Evolutionary conservation across 2,888 invertebrate species (phyloP).

Genomic region (Clanis bilineata): DNA sequence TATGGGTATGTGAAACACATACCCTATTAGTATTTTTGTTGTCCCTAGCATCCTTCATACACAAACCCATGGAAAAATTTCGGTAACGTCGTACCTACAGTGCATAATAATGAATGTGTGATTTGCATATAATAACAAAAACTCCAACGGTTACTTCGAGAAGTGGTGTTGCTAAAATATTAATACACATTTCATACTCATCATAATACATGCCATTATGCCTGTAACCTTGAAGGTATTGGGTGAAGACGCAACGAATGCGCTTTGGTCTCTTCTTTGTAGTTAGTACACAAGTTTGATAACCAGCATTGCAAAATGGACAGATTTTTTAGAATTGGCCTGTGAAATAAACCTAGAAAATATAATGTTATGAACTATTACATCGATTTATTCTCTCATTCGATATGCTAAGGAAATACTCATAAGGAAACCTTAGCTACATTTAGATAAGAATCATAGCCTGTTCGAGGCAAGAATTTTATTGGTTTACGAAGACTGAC

Average conservation of each 20-base stretch:
- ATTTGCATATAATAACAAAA: slow-evolving; percentile 16
- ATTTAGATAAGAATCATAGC: no score
- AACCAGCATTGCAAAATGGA: no score
- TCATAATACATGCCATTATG: background rate
- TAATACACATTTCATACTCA: background rate
- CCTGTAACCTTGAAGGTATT: background rate
- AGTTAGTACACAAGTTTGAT: no score
- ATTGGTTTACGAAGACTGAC: no score
- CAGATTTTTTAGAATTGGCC: no score
- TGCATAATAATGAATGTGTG: background rate
- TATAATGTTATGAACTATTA: no score
- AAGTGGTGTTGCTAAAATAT: background rate
- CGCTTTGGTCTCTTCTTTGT: no score
- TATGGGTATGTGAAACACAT: background rate
- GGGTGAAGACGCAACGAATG: background rate
- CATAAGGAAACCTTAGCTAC: no score
- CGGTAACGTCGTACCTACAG: background rate
- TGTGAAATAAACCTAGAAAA: no score
- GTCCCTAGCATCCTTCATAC: background rate
- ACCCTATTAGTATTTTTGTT: background rate
- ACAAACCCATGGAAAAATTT: background rate
- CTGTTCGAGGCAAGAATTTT: no score
- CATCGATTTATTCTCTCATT: no score
- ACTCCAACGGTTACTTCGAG: background rate
- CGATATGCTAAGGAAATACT: no score